A percentile compares a stretch with the other conserved stretches of the same genome.
phyloP scores from a whole-genome alignment of 2,113 vertebrate species.

The Archocentrus centrarchus region DNA sequence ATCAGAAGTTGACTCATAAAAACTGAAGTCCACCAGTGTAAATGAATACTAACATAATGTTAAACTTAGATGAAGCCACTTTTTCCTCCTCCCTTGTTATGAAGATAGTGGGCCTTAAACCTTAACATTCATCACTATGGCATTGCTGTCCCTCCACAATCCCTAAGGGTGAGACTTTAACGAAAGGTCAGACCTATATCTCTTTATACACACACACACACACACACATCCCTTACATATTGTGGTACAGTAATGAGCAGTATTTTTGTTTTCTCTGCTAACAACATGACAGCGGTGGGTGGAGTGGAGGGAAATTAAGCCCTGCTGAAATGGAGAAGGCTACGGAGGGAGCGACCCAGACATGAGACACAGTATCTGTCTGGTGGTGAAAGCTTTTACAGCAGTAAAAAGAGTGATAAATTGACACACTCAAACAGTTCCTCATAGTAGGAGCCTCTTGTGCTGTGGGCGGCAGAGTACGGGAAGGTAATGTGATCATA shows the following conservation, averaged over 20 bases:
- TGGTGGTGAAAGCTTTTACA: slow-evolving; percentile 32
- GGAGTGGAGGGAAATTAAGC: neutral
- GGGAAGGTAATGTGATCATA: slow-evolving; percentile 69
- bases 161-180: neutral
- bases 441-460: slow-evolving; percentile 35
- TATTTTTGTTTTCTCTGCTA: slow-evolving; percentile 15
- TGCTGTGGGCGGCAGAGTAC: slow-evolving; percentile 33
- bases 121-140: slow-evolving; percentile 15
- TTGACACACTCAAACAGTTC: slow-evolving; percentile 52
- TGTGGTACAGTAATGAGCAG: neutral
- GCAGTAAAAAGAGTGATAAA: slow-evolving; percentile 50
- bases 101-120: slow-evolving; percentile 9
- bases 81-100: neutral
- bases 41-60: neutral
- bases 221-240: neutral
- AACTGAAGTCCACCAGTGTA: neutral
- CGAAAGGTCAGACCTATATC: neutral
- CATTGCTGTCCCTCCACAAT: slow-evolving; percentile 4
- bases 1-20: neutral
- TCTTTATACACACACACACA: neutral
- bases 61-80: neutral
- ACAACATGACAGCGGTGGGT: neutral
- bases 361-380: slow-evolving; percentile 51
- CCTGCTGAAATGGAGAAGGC: slow-evolving; percentile 48
- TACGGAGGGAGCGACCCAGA: slow-evolving; percentile 36